Evolutionary conservation across 2,797 vertebrate genomes (phyloP), one percentile per base, ranked within the genome.

Genomic region (Champsocephalus esox): DNA sequence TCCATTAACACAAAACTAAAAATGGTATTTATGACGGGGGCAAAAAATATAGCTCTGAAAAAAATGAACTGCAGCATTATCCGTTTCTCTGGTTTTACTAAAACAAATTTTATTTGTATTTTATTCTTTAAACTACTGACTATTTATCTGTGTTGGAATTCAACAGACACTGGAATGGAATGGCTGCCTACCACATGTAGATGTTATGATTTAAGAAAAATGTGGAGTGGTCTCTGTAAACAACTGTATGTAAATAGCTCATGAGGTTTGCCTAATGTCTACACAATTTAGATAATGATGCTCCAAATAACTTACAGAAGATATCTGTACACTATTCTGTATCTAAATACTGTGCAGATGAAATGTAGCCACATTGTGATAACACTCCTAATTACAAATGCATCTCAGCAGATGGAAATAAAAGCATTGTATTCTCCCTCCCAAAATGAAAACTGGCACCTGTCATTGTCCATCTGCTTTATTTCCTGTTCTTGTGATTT

Each of bases 391-490:
- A 87, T 86, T 84, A 84, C 77, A 59, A 84, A 66, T 24, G 51
- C 10, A 60, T 12, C 64, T 85, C 72, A 89, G 69, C 88, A 89
- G 86, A 91, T 86, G 84, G 87, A 55, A 68, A 16, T 48, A 61
- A 85, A 85, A 52, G 63, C 74, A 32, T 55, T 60, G 66, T 34
- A 12, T 79, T 67, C 80, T 63, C 52, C 52, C 66, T 57, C 70
- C 81, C 74, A 81, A 77, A 77, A 83, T 66, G 17, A 65, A 82
- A 87, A 86, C 70, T 81, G 86, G 81, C 87, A 79, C 79, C 81
- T 87, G 81, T 70, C 85, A 62, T 48, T 56, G 77, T 80, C 86
- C 83, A 87, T 84, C 87, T 87, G 88, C 80, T 88, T 72, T 69
- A 76, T 71, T 83, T 85, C 81, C 81, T 79, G 71, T 73, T 83